Evolutionary conservation across 1,140 invertebrate species (phyloP).

Genomic region (Acyrthosiphon pisum): DNA sequence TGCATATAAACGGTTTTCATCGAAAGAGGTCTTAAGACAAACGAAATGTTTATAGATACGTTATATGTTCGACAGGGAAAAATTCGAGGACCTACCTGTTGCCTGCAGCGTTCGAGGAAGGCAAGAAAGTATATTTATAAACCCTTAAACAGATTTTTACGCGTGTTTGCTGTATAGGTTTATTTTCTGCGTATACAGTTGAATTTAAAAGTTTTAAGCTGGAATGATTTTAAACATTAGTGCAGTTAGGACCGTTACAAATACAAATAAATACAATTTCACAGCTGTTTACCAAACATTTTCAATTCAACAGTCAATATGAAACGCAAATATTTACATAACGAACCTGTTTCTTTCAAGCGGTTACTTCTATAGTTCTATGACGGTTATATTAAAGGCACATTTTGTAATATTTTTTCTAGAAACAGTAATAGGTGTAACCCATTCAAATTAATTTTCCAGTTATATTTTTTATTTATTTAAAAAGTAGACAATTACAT

Average conservation of each 20-base stretch:
- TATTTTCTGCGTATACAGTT: not conserved
- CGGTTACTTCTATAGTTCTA: not conserved
- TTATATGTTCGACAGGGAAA: not conserved
- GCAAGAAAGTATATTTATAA: not conserved
- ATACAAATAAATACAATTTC: conserved; percentile 17
- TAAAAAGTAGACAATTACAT: not conserved
- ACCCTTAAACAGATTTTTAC: not conserved
- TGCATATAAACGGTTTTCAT: not conserved
- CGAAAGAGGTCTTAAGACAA: not conserved
- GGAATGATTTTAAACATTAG: conserved; percentile 15
- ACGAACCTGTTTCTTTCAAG: not conserved
- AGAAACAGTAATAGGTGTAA: not conserved
- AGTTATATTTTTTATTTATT: not conserved
- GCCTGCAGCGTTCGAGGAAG: not conserved
- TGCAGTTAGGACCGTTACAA: not conserved
- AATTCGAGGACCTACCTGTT: not conserved
- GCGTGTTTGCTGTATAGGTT: conserved; percentile 13
- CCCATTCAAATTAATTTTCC: not conserved
- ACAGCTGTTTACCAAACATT: conserved; percentile 14
- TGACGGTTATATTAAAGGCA: not conserved
- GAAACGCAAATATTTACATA: not conserved
- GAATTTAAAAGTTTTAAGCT: conserved; percentile 6
- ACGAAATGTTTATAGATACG: not conserved
- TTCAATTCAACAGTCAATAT: conserved; percentile 11
- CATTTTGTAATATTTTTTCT: not conserved